Conservation (phyloP, 1,140 invertebrate species). For the Apis dorsata region DNA sequence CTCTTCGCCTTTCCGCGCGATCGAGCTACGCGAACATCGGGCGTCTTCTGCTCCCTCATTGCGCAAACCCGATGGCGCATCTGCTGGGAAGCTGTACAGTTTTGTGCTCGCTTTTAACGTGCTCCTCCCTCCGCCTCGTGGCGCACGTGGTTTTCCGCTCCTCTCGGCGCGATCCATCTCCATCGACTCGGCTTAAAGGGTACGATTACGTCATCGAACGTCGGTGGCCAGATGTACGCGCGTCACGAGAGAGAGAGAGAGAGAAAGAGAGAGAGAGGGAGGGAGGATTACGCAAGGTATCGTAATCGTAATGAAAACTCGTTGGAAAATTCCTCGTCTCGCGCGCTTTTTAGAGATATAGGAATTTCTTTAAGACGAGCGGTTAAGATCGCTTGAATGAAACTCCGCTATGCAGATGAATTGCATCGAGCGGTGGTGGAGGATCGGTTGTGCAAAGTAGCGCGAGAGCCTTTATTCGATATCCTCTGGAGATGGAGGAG, state of each 20-base stretch:
- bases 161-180: background rate
- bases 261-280: background rate
- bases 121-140: background rate
- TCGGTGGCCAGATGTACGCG: slow-evolving; percentile 19
- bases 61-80: slow-evolving; percentile 48
- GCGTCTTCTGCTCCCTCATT: slow-evolving; percentile 60
- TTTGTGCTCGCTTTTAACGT: slow-evolving; percentile 24
- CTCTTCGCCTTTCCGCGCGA: slow-evolving; percentile 65
- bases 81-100: slow-evolving; percentile 35
- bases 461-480: background rate
- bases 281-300: slow-evolving; percentile 22
- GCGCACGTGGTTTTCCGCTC: slow-evolving; percentile 3
- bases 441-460: no score
- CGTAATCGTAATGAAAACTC: no score
- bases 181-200: slow-evolving; percentile 32
- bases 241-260: slow-evolving; percentile 20
- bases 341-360: background rate
- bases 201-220: slow-evolving; percentile 44
- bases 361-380: background rate
- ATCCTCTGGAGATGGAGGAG: no score
- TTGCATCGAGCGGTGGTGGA: background rate
- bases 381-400: background rate
- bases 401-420: background rate
- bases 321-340: no score
- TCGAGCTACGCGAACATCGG: slow-evolving; percentile 55